phyloP scores from a whole-genome alignment of 2,797 vertebrate genomes.

The Enteromius afrohamiltoni region DNA sequence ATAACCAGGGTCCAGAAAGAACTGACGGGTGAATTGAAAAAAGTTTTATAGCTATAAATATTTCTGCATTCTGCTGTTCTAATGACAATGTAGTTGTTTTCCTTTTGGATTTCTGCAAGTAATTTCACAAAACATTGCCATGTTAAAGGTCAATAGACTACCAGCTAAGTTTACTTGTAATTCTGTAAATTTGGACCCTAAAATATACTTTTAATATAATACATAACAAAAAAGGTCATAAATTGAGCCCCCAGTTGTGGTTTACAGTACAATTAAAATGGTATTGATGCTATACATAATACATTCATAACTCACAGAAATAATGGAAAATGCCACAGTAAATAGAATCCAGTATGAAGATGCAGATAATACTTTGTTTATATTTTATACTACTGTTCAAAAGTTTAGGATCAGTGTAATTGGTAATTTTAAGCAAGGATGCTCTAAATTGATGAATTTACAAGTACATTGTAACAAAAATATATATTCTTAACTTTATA shows the following conservation, averaged over 20 bases:
- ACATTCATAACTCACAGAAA: background rate
- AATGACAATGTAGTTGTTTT: background rate
- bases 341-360: background rate
- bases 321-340: background rate
- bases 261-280: conserved; percentile 6
- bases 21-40: background rate
- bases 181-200: background rate
- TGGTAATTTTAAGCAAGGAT: background rate
- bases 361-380: background rate
- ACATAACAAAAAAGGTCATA: background rate
- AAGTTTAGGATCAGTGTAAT: background rate
- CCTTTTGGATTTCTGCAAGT: background rate
- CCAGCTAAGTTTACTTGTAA: background rate
- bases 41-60: conserved; percentile 10
- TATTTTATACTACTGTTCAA: conserved; percentile 5
- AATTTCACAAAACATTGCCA: background rate
- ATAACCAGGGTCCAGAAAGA: conserved; percentile 2
- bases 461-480: background rate
- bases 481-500: background rate
- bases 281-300: background rate
- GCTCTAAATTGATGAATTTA: background rate
- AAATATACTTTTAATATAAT: background rate
- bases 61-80: background rate
- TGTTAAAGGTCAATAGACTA: background rate
- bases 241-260: background rate